Evolutionary conservation across 1,140 invertebrate species (phyloP).

Genomic region (Steinernema feltiae): DNA sequence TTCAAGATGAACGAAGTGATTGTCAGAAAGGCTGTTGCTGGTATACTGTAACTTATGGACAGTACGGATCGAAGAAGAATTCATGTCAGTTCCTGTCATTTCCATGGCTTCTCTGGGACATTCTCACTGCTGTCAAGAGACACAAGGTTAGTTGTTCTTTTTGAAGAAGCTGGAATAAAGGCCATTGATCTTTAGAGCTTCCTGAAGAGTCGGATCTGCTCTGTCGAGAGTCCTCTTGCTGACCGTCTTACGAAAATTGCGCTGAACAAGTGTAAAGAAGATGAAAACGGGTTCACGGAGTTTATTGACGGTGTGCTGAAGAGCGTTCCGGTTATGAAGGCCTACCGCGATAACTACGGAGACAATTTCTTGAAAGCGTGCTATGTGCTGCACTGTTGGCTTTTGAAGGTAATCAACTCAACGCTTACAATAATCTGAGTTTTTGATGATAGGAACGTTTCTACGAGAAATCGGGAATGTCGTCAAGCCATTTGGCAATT

Average conservation of each 20-base stretch:
- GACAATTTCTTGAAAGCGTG: background rate
- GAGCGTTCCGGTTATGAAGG: background rate
- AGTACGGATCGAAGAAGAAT: background rate
- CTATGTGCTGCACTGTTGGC: background rate
- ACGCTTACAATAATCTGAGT: background rate
- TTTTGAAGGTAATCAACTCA: background rate
- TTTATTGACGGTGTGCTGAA: background rate
- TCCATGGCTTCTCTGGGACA: slow-evolving; percentile 46
- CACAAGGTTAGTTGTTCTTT: slow-evolving; percentile 17
- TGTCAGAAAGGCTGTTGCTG: slow-evolving; percentile 43
- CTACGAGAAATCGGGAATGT: background rate
- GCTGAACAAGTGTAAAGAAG: background rate
- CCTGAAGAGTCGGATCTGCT: background rate
- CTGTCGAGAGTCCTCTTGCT: background rate
- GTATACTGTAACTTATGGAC: slow-evolving; percentile 49
- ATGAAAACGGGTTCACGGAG: background rate
- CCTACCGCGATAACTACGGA: background rate
- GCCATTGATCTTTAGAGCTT: background rate
- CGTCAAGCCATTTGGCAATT: background rate
- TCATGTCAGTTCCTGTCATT: slow-evolving; percentile 24
- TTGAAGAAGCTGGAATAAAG: too few relatives aligned
- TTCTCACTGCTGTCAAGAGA: slow-evolving; percentile 30
- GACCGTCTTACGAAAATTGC: background rate
- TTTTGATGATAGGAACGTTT: background rate
- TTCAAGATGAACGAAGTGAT: slow-evolving; percentile 6